Conservation (phyloP, 2,888 invertebrate genomes). For the Morpho deidamia region DNA sequence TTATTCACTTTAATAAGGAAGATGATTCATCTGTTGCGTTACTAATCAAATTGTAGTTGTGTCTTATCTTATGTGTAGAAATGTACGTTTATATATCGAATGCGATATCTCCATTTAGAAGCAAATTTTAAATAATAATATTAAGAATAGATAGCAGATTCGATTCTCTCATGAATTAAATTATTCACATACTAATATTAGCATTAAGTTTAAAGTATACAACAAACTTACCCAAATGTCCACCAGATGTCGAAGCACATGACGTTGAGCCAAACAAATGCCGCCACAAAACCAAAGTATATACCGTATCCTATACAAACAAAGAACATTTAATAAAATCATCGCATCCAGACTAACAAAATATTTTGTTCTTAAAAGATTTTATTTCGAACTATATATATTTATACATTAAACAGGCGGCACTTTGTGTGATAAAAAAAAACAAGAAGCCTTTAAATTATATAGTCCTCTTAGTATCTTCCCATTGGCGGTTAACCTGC, state of each 20-base stretch:
- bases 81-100: no score
- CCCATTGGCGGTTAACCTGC: no score
- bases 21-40: no score
- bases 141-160: background rate
- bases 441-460: no score
- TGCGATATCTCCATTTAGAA: no score
- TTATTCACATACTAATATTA: slow-evolving; percentile 16
- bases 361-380: slow-evolving; percentile 27
- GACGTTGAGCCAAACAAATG: slow-evolving; percentile 87
- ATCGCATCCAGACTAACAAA: slow-evolving; percentile 23
- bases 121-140: no score
- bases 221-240: slow-evolving; percentile 84
- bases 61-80: no score
- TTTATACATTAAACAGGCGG: background rate
- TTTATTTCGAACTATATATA: slow-evolving; percentile 7
- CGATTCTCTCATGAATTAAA: slow-evolving; percentile 1
- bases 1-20: no score
- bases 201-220: slow-evolving; percentile 17
- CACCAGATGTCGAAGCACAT: slow-evolving; percentile 91
- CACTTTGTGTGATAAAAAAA: no score
- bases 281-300: slow-evolving; percentile 83
- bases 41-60: no score
- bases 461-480: no score
- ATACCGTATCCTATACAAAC: slow-evolving; percentile 80
- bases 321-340: slow-evolving; percentile 31